Evolutionary conservation across 2,797 vertebrate genomes (phyloP), one percentile per base, ranked within the genome.

Genomic region (Halcyon badia): DNA sequence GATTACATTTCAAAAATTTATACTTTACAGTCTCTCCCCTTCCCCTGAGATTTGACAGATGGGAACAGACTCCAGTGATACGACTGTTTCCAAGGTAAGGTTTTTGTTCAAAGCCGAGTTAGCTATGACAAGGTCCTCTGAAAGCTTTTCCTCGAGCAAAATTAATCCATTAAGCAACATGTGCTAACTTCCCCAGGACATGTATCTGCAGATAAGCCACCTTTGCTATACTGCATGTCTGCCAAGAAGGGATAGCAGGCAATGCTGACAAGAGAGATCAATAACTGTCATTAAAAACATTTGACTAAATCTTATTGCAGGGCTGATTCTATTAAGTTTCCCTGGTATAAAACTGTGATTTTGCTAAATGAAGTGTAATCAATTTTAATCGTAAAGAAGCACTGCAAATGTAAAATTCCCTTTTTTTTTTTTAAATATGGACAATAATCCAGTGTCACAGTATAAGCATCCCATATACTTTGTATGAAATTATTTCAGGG

Each of bases 81-180:
- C 0, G 1, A 42, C 39, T 49, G 35, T 22, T 92, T 75, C 62
- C 68, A 71, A 73, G 57, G 81, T 31, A 85, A 78, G 82, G 31
- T 18, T 92, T 95, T 80, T 68, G 49, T 75, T 94, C 68, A 78
- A 87, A 96, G 89, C 65, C 68, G 11, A 3, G 2, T 89, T 88
- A 94, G 71, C 64, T 56, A 54, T 41, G 68, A 93, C 71, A 93
- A 72, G 30, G 83, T 91, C 68, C 49, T 89, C 60, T n/a, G 52
- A 96, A 94, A 94, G 60, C 77, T 91, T 90, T 84, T 95, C 71
- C 87, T 78, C 2, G 2, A 94, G 87, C 79, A 94, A 91, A 94
- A 85, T 79, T 94, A 90, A 95, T 89, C 93, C 71, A 87, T 94
- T 95, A 93, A 94, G 73, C 71, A 85, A 80, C 79, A 85, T 31